Conservation (phyloP, 2,113 vertebrate genomes). For the Larimichthys polyactis region DNA sequence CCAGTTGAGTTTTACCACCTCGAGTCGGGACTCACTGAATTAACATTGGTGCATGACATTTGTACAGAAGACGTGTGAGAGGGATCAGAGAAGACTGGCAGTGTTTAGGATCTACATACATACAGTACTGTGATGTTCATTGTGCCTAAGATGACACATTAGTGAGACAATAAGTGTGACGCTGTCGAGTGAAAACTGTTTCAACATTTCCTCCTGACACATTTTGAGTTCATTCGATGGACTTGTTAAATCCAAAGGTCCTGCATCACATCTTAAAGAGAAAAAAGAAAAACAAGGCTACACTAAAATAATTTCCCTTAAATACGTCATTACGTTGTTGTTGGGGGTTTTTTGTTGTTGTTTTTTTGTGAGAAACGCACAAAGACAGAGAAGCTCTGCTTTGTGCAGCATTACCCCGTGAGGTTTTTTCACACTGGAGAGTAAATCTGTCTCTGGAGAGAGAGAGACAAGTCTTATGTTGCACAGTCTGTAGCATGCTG, state of each 20-base stretch:
- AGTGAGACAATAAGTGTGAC: not conserved
- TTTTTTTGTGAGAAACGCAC: not conserved
- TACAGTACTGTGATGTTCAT: conserved; percentile 34
- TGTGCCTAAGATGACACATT: conserved; percentile 48
- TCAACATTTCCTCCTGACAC: not conserved
- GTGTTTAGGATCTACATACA: conserved; percentile 13
- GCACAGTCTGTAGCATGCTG: conserved; percentile 67
- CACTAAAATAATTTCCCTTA: conserved; percentile 11
- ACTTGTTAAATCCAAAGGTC: conserved; percentile 12
- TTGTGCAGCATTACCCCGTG: not conserved
- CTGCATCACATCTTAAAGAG: not conserved
- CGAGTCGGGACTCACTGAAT: not conserved
- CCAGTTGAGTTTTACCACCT: conserved; percentile 36
- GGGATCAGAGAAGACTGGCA: conserved; percentile 2
- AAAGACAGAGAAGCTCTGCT: not conserved
- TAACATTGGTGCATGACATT: conserved; percentile 20
- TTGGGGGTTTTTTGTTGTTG: too few species aligned
- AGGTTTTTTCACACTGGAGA: conserved; percentile 33
- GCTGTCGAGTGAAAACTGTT: not conserved
- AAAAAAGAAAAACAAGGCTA: not conserved
- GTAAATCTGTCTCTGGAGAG: conserved; percentile 13
- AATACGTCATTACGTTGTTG: not conserved
- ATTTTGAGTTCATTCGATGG: not conserved
- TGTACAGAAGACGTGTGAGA: not conserved
- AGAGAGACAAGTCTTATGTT: conserved; percentile 30